Percentiles rank a stretch among this genome's conserved stretches.
Conservation (phyloP, 2,113 vertebrate genomes). For the Aleadryas rufinucha region DNA sequence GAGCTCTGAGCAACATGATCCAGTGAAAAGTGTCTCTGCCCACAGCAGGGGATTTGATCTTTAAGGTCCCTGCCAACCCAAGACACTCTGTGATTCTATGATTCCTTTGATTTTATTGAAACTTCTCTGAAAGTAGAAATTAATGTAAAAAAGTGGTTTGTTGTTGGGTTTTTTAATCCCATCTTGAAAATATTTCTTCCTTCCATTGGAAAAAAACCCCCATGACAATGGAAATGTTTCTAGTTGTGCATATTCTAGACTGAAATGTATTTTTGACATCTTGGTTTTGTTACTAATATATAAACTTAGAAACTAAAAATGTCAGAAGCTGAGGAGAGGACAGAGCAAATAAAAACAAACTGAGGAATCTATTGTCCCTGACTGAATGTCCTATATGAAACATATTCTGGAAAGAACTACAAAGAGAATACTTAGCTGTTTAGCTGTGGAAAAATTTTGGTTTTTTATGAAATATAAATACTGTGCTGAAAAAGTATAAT, state of each 20-base stretch:
- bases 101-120: neutral
- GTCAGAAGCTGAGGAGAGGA: neutral
- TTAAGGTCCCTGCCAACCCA: neutral
- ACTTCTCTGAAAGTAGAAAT: neutral
- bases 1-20: neutral
- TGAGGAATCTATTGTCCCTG: neutral
- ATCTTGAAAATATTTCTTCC: neutral
- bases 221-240: neutral
- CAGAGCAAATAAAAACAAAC: neutral
- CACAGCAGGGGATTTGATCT: neutral
- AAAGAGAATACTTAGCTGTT: neutral
- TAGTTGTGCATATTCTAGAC: neutral
- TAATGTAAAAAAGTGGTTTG: neutral
- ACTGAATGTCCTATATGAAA: neutral
- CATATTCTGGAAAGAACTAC: neutral
- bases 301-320: neutral
- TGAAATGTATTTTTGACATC: neutral
- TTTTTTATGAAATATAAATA: neutral
- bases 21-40: neutral
- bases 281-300: neutral
- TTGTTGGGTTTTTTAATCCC: neutral
- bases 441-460: neutral
- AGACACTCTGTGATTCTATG: neutral
- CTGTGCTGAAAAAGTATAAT: neutral
- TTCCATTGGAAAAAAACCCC: neutral